Percentiles rank a stretch among this genome's conserved stretches.
Conservation (phyloP, 1,140 invertebrate genomes). For the Agraylea sexmaculata region DNA sequence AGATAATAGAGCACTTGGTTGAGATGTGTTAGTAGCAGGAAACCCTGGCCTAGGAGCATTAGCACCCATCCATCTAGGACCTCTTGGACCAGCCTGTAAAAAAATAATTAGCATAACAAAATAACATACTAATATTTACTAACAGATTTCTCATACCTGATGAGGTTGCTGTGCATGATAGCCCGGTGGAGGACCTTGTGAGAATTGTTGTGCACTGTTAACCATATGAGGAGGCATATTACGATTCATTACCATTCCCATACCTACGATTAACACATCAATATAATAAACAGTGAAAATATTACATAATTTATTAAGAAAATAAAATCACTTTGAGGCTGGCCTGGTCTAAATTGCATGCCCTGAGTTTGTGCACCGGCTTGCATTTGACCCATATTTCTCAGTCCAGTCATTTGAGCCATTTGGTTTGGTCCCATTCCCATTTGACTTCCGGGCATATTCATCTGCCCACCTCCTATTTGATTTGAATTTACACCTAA, state of each 20-base stretch:
- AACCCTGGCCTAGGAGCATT: slow-evolving; percentile 5
- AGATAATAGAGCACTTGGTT: slow-evolving; percentile 18
- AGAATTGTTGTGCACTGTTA: slow-evolving; percentile 10
- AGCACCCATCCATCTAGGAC: slow-evolving; percentile 12
- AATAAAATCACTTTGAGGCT: slow-evolving; percentile 11
- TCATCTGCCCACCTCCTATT: slow-evolving; percentile 8
- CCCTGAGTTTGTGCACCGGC: slow-evolving; percentile 5
- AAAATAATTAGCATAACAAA: no score
- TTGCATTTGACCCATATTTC: slow-evolving; percentile 12
- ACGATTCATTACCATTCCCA: slow-evolving; percentile 16
- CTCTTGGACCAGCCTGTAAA: slow-evolving; percentile 12
- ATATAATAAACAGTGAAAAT: no score
- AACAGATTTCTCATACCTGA: slow-evolving; percentile 13
- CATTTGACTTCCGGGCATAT: no score
- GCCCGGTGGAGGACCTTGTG: slow-evolving; percentile 17
- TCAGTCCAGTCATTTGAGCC: slow-evolving; percentile 15
- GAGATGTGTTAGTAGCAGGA: not conserved
- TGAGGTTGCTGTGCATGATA: slow-evolving; percentile 18
- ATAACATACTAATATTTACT: no score
- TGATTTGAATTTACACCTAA: slow-evolving; percentile 13
- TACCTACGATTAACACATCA: slow-evolving; percentile 9
- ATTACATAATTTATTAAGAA: not conserved
- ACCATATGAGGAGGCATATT: slow-evolving; percentile 15
- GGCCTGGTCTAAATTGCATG: slow-evolving; percentile 16
- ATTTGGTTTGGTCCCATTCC: slow-evolving; percentile 8